These are phyloP conservation scores for Caranx ignobilis DNA, from an alignment of 2,113 vertebrate species.

Conservation along the genomic window DNA sequence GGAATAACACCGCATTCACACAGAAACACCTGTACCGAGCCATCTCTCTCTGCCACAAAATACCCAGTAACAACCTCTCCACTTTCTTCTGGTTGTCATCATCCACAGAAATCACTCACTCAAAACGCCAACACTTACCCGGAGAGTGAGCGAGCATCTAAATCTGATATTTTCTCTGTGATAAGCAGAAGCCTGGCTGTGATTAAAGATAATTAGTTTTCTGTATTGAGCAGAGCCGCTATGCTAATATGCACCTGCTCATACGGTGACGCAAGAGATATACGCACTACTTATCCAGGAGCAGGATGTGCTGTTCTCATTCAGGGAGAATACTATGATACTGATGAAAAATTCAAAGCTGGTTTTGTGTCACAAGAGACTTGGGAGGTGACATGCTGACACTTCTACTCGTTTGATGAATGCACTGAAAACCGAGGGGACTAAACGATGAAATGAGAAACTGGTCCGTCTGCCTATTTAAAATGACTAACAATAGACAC, in stretches of 20 bases:
- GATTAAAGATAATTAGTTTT: constrained; percentile 65
- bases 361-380: constrained; percentile 39
- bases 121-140: constrained; percentile 8
- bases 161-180: constrained; percentile 34
- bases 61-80: background rate
- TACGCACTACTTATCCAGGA: background rate
- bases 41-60: background rate
- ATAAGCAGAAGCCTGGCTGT: constrained; percentile 44
- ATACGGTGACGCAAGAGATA: constrained; percentile 13
- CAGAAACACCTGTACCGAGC: constrained; percentile 43
- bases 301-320: constrained; percentile 10
- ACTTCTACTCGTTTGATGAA: constrained; percentile 46
- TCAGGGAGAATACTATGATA: constrained; percentile 4
- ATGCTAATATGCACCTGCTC: constrained; percentile 73
- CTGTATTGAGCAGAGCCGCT: constrained; percentile 43
- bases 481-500: constrained; percentile 29
- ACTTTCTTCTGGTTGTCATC: constrained; percentile 8
- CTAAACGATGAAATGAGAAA: constrained; percentile 10
- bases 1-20: constrained; percentile 17
- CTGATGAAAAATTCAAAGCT: constrained; percentile 38
- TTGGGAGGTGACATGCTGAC: constrained; percentile 21
- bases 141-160: background rate
- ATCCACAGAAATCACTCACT: constrained; percentile 30
- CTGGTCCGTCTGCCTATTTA: constrained; percentile 10
- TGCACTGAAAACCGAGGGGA: constrained; percentile 11